Conservation (phyloP, 2,113 vertebrate genomes). For the Ivindomyrus marchei region DNA sequence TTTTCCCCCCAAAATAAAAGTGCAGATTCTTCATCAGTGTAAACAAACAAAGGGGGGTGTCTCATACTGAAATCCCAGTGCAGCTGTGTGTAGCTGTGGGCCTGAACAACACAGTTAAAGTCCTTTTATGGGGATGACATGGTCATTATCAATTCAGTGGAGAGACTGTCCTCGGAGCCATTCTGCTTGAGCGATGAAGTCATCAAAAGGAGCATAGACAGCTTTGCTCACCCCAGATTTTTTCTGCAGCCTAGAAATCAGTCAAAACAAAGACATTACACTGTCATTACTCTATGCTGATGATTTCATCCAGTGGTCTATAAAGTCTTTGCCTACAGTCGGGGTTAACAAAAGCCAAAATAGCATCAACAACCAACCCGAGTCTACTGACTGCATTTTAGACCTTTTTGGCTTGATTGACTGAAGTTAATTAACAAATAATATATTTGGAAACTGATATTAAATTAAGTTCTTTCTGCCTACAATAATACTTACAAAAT, state of each 20-base stretch:
- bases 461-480: neutral
- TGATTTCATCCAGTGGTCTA: neutral
- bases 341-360: neutral
- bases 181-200: neutral
- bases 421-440: neutral
- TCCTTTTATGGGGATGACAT: neutral
- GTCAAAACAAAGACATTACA: neutral
- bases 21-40: neutral
- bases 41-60: neutral
- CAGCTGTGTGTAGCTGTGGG: neutral
- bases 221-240: neutral
- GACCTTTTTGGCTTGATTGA: neutral
- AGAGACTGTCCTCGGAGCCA: neutral
- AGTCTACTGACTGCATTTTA: neutral
- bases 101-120: neutral
- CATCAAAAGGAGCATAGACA: neutral
- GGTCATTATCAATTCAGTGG: neutral
- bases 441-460: neutral
- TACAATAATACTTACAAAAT: neutral
- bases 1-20: neutral
- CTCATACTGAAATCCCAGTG: neutral
- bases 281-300: neutral
- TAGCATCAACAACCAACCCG: neutral
- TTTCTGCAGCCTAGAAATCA: neutral
- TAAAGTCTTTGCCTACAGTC: neutral